Percentiles rank a stretch among this genome's conserved stretches.
phyloP scores from a whole-genome alignment of 2,888 invertebrate genomes.

The Orchesellides sinensis region DNA sequence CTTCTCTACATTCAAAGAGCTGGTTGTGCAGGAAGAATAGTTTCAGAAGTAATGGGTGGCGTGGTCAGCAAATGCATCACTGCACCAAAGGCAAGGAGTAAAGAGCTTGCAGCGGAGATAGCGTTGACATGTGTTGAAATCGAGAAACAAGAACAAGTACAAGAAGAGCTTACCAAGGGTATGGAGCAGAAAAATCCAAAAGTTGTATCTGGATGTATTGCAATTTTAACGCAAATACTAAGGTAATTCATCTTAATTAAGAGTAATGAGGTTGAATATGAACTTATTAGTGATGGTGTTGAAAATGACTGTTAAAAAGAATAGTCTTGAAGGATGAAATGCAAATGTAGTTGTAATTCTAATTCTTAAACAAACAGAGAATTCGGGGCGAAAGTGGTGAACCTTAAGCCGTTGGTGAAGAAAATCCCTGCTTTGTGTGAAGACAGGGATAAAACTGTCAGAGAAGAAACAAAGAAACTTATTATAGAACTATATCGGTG shows the following conservation, averaged over 20 bases:
- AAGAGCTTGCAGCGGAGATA: conserved; percentile 92
- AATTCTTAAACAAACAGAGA: conserved; percentile 79
- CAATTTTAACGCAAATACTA: conserved; percentile 86
- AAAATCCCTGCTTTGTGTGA: conserved; percentile 90
- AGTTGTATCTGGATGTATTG: conserved; percentile 90
- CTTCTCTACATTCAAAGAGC: conserved; percentile 95
- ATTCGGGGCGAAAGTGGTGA: conserved; percentile 95
- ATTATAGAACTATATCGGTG: conserved; percentile 96
- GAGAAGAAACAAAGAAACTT: conserved; percentile 94
- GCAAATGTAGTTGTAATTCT: not conserved
- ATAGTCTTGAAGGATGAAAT: not conserved
- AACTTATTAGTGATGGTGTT: too few relatives aligned
- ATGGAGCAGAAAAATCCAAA: conserved; percentile 98
- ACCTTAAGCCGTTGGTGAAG: conserved; percentile 92
- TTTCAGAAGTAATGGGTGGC: conserved; percentile 91
- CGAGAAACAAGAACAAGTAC: conserved; percentile 93
- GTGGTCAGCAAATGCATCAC: conserved; percentile 95
- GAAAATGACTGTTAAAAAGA: not conserved
- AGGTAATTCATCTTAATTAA: conserved; percentile 77
- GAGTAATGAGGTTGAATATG: not conserved
- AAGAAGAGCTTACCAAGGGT: conserved; percentile 95
- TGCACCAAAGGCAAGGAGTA: conserved; percentile 93
- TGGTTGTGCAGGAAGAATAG: conserved; percentile 88
- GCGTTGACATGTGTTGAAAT: conserved; percentile 96
- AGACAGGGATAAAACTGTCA: conserved; percentile 92